Evolutionary conservation across 2,113 vertebrate species (phyloP).

Genomic region (Pleuronectes platessa): DNA sequence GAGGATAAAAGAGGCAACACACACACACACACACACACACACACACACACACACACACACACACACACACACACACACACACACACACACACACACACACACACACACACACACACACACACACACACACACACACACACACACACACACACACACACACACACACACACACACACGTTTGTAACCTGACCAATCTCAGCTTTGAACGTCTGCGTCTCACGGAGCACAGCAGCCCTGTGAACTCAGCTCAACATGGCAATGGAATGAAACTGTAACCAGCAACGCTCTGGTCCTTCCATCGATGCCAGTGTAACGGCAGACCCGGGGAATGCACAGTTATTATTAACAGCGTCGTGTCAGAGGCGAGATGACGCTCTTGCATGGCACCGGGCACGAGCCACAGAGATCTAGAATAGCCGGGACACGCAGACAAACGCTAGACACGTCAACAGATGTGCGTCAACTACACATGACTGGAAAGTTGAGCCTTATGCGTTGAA

Average conservation of each 20-base stretch:
- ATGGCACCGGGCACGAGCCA: slow-evolving; percentile 40
- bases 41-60: background rate
- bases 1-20: slow-evolving; percentile 34
- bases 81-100: background rate
- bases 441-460: slow-evolving; percentile 2
- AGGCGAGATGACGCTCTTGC: slow-evolving; percentile 40
- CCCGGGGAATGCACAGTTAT: slow-evolving; percentile 66
- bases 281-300: slow-evolving; percentile 38
- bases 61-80: background rate
- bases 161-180: slow-evolving; percentile 2
- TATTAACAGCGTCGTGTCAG: slow-evolving; percentile 62
- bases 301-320: slow-evolving; percentile 61
- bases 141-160: too few species aligned
- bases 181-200: slow-evolving; percentile 44
- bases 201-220: slow-evolving; percentile 16
- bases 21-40: background rate
- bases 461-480: background rate
- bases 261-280: slow-evolving; percentile 59
- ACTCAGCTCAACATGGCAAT: slow-evolving; percentile 43
- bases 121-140: background rate
- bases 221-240: slow-evolving; percentile 16
- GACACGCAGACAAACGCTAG: slow-evolving; percentile 17
- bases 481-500: background rate
- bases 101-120: background rate
- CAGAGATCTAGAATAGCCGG: slow-evolving; percentile 33